Conservation (phyloP, 23 tunicate genomes). For the Halocynthia aurantium region DNA sequence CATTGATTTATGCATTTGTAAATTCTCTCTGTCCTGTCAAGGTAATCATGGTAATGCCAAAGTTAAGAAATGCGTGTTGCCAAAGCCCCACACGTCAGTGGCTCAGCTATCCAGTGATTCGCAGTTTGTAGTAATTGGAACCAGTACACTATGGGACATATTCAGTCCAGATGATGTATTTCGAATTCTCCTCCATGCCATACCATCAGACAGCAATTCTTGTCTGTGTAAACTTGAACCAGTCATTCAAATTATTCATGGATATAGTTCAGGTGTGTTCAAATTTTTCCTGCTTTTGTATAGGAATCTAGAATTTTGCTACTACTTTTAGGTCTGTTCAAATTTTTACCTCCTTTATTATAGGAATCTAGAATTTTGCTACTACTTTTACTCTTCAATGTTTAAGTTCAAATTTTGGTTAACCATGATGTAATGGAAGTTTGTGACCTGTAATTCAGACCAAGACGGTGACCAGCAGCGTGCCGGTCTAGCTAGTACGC, state of each 20-base stretch:
- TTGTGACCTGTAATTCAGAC: background rate
- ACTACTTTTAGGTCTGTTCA: background rate
- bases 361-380: no score
- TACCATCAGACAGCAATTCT: constrained; percentile 10
- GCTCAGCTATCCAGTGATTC: constrained; percentile 29
- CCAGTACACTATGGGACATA: constrained; percentile 50
- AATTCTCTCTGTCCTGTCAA: background rate
- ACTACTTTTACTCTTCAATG: background rate
- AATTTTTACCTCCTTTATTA: no score
- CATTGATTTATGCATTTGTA: background rate
- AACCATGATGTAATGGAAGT: background rate
- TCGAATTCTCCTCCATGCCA: constrained; percentile 9
- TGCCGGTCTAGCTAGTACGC: background rate
- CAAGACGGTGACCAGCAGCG: constrained; percentile 2
- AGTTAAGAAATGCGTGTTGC: constrained; percentile 34
- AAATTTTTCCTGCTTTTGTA: no score
- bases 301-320: no score
- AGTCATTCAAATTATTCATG: constrained; percentile 10
- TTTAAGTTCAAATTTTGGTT: background rate
- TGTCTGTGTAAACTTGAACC: constrained; percentile 10
- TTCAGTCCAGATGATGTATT: constrained; percentile 42
- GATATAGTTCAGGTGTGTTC: background rate
- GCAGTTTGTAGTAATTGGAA: constrained; percentile 71
- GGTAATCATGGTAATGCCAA: constrained; percentile 71
- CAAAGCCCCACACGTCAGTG: constrained; percentile 38